Evolutionary conservation across 2,113 vertebrate genomes (phyloP), one percentile per base, ranked within the genome.

Genomic region (Epinephelus moara): DNA sequence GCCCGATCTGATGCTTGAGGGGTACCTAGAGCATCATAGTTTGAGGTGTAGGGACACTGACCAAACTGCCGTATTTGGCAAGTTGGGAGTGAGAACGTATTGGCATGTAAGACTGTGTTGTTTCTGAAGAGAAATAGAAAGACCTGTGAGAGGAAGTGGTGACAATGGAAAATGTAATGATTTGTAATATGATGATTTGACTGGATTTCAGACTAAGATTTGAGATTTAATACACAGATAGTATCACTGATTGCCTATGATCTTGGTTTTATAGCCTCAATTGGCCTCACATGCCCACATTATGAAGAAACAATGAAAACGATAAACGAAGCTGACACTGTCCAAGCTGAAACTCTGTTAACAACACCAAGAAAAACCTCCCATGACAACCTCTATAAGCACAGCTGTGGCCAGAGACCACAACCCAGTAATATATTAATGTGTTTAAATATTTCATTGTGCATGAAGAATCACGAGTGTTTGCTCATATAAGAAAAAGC

Each of bases 401-500:
- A 15, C 40, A 14, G n/a, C 40, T 37, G 40, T 64, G 73, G 50
- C 49, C 60, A 59, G 27, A 71, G 60, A 71, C 40, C 49, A 33
- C 23, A 15, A 10, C 30, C 52, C 53, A 7, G 45, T 68, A 30
- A 61, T 47, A 47, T 61, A 80, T 47, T 42, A 11, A 59, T 25
- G 53, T 13, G 3, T 59, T 70, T 52, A 50, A 77, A 82, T 40
- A 71, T 27, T 33, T 77, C 59, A 70, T 57, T 27, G 64, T 66
- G 52, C 71, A 15, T 64, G 57, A 80, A 70, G 59, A 59, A 64
- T 80, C 64, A 57, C 19, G 49, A 37, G 67, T 61, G 72, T 71
- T 70, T 71, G 59, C 61, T 50, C 12, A 6, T 73, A 73, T 57
- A 50, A 78, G 27, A 50, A 55, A 53, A 53, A 27, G 21, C 4